Conservation (phyloP, 2,888 invertebrate species). For the Cheilosia variabilis region DNA sequence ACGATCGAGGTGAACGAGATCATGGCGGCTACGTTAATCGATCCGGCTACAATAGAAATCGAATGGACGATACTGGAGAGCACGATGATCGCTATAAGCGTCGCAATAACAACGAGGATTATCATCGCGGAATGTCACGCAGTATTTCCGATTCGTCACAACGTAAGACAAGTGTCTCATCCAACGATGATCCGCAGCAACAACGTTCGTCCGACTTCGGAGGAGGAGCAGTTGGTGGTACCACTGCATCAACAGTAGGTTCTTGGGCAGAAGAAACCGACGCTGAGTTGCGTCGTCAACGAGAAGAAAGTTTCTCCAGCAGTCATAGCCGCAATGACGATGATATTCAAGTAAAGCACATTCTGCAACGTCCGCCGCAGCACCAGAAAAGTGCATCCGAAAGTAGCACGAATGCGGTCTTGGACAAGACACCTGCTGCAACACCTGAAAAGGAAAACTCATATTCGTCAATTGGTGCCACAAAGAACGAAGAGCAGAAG, state of each 20-base stretch:
- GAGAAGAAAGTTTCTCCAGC: conserved; percentile 82
- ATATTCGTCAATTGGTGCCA: conserved; percentile 37
- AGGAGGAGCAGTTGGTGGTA: conserved; percentile 58
- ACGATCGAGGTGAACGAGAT: conserved; percentile 66
- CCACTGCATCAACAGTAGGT: conserved; percentile 76
- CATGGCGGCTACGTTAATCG: conserved; percentile 55
- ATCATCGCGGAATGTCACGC: conserved; percentile 80
- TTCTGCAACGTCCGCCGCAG: conserved; percentile 82
- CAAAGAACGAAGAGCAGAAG: conserved; percentile 57
- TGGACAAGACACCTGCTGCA: conserved; percentile 42
- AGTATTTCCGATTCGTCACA: conserved; percentile 84
- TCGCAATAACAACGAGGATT: conserved; percentile 78
- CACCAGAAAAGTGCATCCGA: conserved; percentile 80
- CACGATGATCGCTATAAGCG: conserved; percentile 79
- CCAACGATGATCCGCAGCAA: conserved; percentile 80
- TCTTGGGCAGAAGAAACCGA: conserved; percentile 85
- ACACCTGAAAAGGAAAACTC: conserved; percentile 64
- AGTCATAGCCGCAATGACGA: conserved; percentile 81
- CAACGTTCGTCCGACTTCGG: conserved; percentile 74
- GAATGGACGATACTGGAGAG: conserved; percentile 77
- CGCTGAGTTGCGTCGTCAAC: conserved; percentile 81
- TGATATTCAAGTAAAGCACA: conserved; percentile 82
- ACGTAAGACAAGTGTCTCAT: conserved; percentile 83
- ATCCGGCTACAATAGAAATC: conserved; percentile 77
- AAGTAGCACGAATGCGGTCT: conserved; percentile 75